Evolutionary conservation across 2,797 vertebrate species (phyloP), one percentile per base, ranked within the genome.

Genomic region (Cirrhinus mrigala): DNA sequence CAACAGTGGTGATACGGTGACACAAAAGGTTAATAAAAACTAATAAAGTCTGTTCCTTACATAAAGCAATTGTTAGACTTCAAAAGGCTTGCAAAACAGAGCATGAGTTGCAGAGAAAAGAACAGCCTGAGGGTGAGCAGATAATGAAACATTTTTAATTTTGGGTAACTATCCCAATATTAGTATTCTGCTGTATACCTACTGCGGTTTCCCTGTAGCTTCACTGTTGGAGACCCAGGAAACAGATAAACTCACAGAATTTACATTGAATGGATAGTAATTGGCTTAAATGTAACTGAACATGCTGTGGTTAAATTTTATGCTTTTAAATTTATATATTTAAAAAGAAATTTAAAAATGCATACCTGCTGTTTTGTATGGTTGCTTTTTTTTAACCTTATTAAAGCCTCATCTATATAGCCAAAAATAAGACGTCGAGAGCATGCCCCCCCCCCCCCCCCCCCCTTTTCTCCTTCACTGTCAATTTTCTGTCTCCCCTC

Each of bases 401-500:
- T 22, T 54, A 33, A 75, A 75, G 15, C 46, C 24, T 22, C 48
- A 75, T 50, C 40, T 71, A 15, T 20, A 46, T 75, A 33, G 11
- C 2, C 7, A 1, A 64, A 48, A 62, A 48, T 29, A 33, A 68
- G 27, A 81, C 48, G 5, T 64, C 9, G 20, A 62, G 60, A 70
- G 52, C 12, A 24, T 56, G 33, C 27, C 5, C 6, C 12, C 10
- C 4, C 20, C 4, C 1, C 24, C 44, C 27, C 1, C n/a, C 14
- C 48, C 58, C 15, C 62, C 15, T 37, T 1, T 29, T 37, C n/a
- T 24, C 52, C 10, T 79, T 82, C 27, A n/a, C 81, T 84, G 83
- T 78, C 73, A 87, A 86, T 87, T 80, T 76, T 75, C 77, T 62
- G 48, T 74, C 68, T 76, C 44, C 22, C 22, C 64, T 88, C 66